Base-by-base conservation (phyloP, 2,797 vertebrate genomes). In the Gallirallus australis region DNA sequence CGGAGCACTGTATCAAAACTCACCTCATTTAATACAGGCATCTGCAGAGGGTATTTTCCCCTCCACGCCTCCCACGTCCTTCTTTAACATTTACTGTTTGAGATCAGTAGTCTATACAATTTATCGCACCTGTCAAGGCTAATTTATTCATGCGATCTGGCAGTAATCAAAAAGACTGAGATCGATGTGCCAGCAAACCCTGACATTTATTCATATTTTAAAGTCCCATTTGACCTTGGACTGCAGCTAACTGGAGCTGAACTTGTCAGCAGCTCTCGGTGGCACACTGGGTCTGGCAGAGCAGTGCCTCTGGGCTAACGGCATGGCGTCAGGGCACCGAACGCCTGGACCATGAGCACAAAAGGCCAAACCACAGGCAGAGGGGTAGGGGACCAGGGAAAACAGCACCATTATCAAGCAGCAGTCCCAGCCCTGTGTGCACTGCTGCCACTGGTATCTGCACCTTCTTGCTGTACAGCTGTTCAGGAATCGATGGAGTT, bases 91-190 rank as follows among this genome's bases (percentile, higher is more conserved):
- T 91, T 93, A 54, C 93, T 97, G 96, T 42, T 96, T 7, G 86
- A 94, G 87, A 95, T 91, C 91, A 78, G 94, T 57, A 75, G 92
- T 56, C 94, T 75, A 81, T 60, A 93, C 86, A 92, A 97, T 97
- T 95, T 97, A 96, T 94, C 1, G 57, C 82, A 95, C 89, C 97
- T 94, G 96, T 97, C 97, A 97, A 64, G 90, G 87, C 85, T 97
- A 95, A 97, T 96, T 97, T 97, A 97, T 97, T 96, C 96, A 93
- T 86, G 86, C 14, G 70, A 94, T 96, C 93, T 90, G 96, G 92
- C 95, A 96, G 92, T 96, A 94, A 96, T 97, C 94, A 96, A 88
- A 97, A 90, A 70, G 92, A 73, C 96, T 39, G 86, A 97, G 96
- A 97, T 95, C 90, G 91, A 96, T 96, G 95, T 79, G 90, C 76